Evolutionary conservation across 2,888 invertebrate genomes (phyloP).

Genomic region (Agriopis aurantiaria): DNA sequence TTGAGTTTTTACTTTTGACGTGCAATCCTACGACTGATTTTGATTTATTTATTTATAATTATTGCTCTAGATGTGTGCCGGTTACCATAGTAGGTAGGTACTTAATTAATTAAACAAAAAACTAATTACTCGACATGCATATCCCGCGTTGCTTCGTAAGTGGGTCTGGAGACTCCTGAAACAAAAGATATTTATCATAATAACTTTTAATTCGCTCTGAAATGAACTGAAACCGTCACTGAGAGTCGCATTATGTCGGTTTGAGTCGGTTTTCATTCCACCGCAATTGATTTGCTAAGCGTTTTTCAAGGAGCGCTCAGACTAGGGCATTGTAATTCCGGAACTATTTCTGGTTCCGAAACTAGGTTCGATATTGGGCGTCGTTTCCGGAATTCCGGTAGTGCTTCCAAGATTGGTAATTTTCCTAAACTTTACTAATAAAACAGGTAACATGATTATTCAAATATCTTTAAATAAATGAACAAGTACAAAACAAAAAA

Average conservation of each 20-base stretch:
- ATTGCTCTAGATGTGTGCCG: too few relatives aligned
- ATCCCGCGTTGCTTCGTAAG: slow-evolving; percentile 59
- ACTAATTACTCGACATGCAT: slow-evolving; percentile 62
- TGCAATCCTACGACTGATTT: too few relatives aligned
- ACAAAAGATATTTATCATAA: slow-evolving; percentile 32
- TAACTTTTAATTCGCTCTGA: slow-evolving; percentile 26
- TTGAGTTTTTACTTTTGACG: too few relatives aligned
- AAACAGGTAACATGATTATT: too few relatives aligned
- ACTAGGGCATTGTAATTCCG: not conserved
- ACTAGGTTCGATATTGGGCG: not conserved
- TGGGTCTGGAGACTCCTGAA: slow-evolving; percentile 64
- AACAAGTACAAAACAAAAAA: too few relatives aligned
- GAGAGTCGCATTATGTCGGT: slow-evolving; percentile 37
- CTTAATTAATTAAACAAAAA: not conserved
- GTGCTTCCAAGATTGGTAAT: too few relatives aligned
- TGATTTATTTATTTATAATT: too few relatives aligned
- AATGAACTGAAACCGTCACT: slow-evolving; percentile 28
- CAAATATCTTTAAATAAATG: too few relatives aligned
- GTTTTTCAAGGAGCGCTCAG: too few relatives aligned
- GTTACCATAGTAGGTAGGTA: not conserved
- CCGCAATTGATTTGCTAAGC: slow-evolving; percentile 3
- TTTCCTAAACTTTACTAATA: too few relatives aligned
- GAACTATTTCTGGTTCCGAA: not conserved
- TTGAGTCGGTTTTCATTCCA: slow-evolving; percentile 33
- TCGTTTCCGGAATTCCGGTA: too few relatives aligned